Conservation (phyloP, 2,797 vertebrate genomes). For the Chloroceryle amazona region DNA sequence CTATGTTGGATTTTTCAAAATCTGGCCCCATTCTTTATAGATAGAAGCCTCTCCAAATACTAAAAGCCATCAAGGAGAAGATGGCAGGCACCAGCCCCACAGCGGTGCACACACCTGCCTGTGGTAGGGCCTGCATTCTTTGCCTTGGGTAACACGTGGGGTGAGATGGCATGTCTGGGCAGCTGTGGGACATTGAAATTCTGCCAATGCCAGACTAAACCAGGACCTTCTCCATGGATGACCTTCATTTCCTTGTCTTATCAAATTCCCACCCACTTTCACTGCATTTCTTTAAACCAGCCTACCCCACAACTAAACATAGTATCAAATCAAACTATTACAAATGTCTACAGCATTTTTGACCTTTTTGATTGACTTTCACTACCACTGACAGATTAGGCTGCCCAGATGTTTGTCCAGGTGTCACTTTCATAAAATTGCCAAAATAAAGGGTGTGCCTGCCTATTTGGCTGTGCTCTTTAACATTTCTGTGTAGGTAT, state of each 20-base stretch:
- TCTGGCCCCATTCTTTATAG: not conserved
- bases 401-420: constrained; percentile 89
- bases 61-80: not conserved
- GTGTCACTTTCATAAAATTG: constrained; percentile 85
- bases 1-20: not conserved
- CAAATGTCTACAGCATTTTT: constrained; percentile 84
- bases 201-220: not conserved
- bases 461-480: constrained; percentile 79
- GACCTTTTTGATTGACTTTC: constrained; percentile 86
- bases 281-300: not conserved
- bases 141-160: accelerated
- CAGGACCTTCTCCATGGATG: not conserved
- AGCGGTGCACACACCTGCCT: not conserved
- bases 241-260: not conserved
- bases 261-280: not conserved
- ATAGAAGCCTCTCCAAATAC: not conserved
- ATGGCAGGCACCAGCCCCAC: not conserved
- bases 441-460: constrained; percentile 83
- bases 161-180: not conserved
- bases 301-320: not conserved
- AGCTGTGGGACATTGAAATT: not conserved
- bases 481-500: constrained; percentile 67
- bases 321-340: constrained; percentile 36
- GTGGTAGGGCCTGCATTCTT: not conserved
- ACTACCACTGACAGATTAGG: constrained; percentile 87